Conservation (phyloP, 2,113 vertebrate genomes). For the Odontophorus gujanensis region DNA sequence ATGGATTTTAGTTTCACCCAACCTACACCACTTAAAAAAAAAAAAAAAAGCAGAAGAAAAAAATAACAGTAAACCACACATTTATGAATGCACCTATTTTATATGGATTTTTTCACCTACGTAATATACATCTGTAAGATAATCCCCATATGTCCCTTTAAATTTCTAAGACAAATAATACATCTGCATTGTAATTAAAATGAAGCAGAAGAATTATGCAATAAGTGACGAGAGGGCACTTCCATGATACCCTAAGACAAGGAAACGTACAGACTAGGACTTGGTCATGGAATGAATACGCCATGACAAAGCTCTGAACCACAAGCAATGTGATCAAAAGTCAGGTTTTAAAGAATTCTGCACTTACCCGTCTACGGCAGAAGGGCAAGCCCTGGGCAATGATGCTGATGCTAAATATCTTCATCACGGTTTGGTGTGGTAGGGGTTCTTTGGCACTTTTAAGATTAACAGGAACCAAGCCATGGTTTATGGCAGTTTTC, state of each 20-base stretch:
- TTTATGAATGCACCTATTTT: neutral
- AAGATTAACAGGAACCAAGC: constrained; percentile 83
- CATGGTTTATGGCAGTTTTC: constrained; percentile 82
- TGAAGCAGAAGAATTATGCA: constrained; percentile 9
- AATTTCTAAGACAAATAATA: neutral
- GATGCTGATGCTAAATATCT: constrained; percentile 99
- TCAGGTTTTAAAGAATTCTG: constrained; percentile 46
- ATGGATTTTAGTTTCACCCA: neutral
- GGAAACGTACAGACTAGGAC: neutral
- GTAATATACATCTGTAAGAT: neutral
- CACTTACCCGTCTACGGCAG: constrained; percentile 94
- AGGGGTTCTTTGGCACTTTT: constrained; percentile 85
- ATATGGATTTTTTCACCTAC: neutral
- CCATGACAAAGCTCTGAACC: constrained; percentile 41
- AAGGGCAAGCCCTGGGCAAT: constrained; percentile 96
- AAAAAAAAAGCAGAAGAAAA: too few species aligned
- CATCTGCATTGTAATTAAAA: neutral
- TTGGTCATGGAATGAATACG: neutral
- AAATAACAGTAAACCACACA: neutral
- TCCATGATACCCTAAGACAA: neutral
- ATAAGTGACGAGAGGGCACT: neutral
- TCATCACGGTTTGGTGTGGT: constrained; percentile 92
- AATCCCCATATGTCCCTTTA: neutral
- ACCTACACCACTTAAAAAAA: neutral
- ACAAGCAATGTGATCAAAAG: constrained; percentile 33